Evolutionary conservation across 2,113 vertebrate genomes (phyloP).

Genomic region (Anguilla japonica): DNA sequence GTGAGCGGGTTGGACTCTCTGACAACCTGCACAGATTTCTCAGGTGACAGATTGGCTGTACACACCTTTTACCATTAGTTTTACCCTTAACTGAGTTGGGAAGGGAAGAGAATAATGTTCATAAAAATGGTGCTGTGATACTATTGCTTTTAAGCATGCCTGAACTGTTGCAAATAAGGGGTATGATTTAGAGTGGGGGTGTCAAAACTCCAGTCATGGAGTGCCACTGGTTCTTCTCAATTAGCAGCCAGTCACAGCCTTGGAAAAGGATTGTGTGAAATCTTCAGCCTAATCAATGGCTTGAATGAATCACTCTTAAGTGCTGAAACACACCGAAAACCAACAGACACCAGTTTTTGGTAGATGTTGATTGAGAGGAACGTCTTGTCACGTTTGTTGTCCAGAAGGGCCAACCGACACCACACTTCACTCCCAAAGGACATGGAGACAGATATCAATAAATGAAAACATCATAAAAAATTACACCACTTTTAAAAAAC

Average conservation of each 20-base stretch:
- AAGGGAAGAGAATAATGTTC: neutral
- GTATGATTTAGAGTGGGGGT: neutral
- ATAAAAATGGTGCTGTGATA: neutral
- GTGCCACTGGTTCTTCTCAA: neutral
- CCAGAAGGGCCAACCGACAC: neutral
- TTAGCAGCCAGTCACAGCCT: too few relatives aligned
- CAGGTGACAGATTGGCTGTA: neutral
- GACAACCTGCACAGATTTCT: neutral
- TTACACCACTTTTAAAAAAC: slow-evolving; percentile 13
- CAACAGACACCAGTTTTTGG: too few relatives aligned
- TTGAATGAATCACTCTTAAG: too few relatives aligned
- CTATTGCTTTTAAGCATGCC: slow-evolving; percentile 9
- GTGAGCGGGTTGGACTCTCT: slow-evolving; percentile 51
- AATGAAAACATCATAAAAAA: slow-evolving; percentile 55
- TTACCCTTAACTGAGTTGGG: neutral
- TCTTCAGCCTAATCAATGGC: too few relatives aligned
- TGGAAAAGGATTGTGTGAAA: too few relatives aligned
- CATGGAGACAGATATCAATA: slow-evolving; percentile 36
- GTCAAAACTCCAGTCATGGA: too few relatives aligned
- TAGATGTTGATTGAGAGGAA: neutral
- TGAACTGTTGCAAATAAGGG: neutral
- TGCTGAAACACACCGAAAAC: neutral
- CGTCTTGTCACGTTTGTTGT: neutral
- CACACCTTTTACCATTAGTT: neutral
- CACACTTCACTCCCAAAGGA: neutral